Evolutionary conservation across 1,140 invertebrate genomes (phyloP).

Genomic region (Whitmania pigra): DNA sequence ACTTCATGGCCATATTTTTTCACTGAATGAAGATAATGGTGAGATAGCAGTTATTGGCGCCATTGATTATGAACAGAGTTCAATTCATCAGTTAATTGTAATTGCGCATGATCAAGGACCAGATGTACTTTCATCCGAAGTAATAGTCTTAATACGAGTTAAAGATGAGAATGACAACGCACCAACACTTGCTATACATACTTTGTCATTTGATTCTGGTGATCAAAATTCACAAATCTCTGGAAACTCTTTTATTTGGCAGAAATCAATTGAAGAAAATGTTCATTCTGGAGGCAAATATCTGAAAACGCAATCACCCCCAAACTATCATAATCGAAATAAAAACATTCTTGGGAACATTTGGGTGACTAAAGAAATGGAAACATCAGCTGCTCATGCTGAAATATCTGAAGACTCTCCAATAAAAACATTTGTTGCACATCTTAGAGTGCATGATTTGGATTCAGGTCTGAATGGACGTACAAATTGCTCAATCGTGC

Average conservation of each 20-base stretch:
- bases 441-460: slow-evolving; percentile 71
- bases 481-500: slow-evolving; percentile 22
- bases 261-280: too few relatives aligned
- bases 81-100: slow-evolving; percentile 30
- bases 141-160: slow-evolving; percentile 14
- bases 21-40: slow-evolving; percentile 17
- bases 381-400: slow-evolving; percentile 42
- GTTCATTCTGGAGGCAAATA: too few relatives aligned
- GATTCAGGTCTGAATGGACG: slow-evolving; percentile 79
- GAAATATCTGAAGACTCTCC: slow-evolving; percentile 80
- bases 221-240: too few relatives aligned
- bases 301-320: too few relatives aligned
- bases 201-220: slow-evolving; percentile 3
- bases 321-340: too few relatives aligned
- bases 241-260: too few relatives aligned
- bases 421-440: slow-evolving; percentile 76
- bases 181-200: slow-evolving; percentile 17
- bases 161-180: slow-evolving; percentile 23
- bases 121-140: slow-evolving; percentile 9
- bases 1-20: slow-evolving; percentile 21
- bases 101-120: slow-evolving; percentile 29
- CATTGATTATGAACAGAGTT: slow-evolving; percentile 29
- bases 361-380: not conserved
- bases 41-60: slow-evolving; percentile 27
- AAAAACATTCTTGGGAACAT: too few relatives aligned